Evolutionary conservation across 2,888 invertebrate genomes (phyloP), one percentile per base, ranked within the genome.

Genomic region (Heteromyza rotundicornis): DNA sequence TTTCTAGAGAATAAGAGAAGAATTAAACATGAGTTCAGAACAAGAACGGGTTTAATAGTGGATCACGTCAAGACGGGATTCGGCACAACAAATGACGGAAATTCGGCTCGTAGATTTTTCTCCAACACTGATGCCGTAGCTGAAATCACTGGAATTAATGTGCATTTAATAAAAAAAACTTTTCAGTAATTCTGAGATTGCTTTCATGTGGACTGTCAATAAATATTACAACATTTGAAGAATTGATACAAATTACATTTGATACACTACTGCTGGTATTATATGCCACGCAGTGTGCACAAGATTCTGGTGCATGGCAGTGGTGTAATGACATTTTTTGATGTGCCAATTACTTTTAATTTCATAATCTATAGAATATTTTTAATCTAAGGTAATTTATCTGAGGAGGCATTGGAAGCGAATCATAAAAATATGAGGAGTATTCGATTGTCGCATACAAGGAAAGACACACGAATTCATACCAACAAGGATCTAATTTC

Each of bases 361-460:
- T n/a, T n/a, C n/a, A n/a, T n/a, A n/a, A 52, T 27, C 3, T 27
- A 24, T 5, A 27, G 5, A 24, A 32, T n/a, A 32, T 32, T 32
- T 32, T 8, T 32, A 5, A 32, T 12, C 12, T 8, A 5, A 32
- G 32, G 32, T 32, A 32, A 32, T 32, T 32, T 52, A 2, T 27
- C 27, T n/a, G 52, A 52, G 24, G 52, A 52, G n/a, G 52, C 52
- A n/a, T 24, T 52, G 10, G 52, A 52, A 52, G 23, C 52, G 24
- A 27, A 8, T 24, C 52, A 52, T 24, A 52, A 51, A 51, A 20
- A 7, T 51, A 51, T 51, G 2, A 51, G 32, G 12, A 32, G 32
- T 8, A 12, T 12, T 5, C 32, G 32, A 5, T 32, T 32, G 32
- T 32, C 7, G 5, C 32, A 32, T 32, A 32, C 32, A 32, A 5